phyloP scores from a whole-genome alignment of 2,888 invertebrate genomes.

The Plemyria rubiginata region DNA sequence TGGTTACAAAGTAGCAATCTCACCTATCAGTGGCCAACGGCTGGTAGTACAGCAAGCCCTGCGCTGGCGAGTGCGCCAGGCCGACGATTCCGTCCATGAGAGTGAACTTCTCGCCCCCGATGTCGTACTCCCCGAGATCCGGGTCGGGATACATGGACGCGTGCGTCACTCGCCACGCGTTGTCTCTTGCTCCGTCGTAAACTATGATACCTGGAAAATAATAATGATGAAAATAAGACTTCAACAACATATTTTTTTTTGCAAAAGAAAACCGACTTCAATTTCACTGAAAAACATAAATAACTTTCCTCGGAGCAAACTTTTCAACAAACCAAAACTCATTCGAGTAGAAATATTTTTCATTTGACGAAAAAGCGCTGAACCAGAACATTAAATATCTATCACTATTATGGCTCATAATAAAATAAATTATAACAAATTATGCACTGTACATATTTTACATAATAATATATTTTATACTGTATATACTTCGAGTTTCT shows the following conservation, averaged over 20 bases:
- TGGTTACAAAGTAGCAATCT: not conserved
- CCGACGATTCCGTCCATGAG: constrained; percentile 91
- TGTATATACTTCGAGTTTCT: not conserved
- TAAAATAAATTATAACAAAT: too few relatives aligned
- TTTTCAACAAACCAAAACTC: too few relatives aligned
- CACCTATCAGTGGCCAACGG: constrained; percentile 89
- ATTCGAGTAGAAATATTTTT: too few relatives aligned
- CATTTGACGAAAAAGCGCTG: too few relatives aligned
- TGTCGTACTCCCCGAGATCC: constrained; percentile 89
- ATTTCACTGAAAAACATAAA: too few relatives aligned
- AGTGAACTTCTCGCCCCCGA: constrained; percentile 88
- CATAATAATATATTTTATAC: too few relatives aligned
- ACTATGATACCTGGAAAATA: constrained; percentile 71
- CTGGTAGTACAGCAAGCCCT: constrained; percentile 88
- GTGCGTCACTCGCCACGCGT: constrained; percentile 92
- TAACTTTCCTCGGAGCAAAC: too few relatives aligned
- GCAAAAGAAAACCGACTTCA: too few relatives aligned
- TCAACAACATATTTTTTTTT: too few relatives aligned
- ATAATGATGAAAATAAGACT: not conserved
- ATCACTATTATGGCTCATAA: too few relatives aligned
- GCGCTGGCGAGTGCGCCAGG: constrained; percentile 87
- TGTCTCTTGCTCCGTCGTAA: constrained; percentile 89
- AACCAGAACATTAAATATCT: too few relatives aligned
- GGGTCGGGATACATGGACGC: constrained; percentile 95
- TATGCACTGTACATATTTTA: too few relatives aligned